Conservation (phyloP, 2,797 vertebrate species). For the Benthosema pterotum region DNA sequence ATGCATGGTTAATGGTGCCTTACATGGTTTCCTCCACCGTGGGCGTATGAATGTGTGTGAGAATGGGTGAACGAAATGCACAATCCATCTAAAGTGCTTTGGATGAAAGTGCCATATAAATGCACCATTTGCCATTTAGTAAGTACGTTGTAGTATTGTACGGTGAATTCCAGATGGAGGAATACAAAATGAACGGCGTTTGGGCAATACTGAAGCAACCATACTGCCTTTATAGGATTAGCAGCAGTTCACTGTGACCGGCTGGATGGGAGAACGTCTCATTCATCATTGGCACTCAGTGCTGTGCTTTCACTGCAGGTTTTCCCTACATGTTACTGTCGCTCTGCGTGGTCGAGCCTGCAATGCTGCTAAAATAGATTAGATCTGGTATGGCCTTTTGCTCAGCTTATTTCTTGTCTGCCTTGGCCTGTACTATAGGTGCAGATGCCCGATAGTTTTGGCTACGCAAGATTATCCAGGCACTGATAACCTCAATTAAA, state of each 20-base stretch:
- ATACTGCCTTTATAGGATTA: slow-evolving; percentile 34
- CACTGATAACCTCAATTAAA: slow-evolving; percentile 49
- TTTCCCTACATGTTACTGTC: slow-evolving; percentile 17
- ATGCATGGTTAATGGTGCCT: too few relatives aligned
- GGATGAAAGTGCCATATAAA: too few relatives aligned
- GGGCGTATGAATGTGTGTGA: too few relatives aligned
- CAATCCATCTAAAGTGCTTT: too few relatives aligned
- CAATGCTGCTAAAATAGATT: slow-evolving; percentile 9
- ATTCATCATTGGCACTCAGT: slow-evolving; percentile 34
- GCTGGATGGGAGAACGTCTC: slow-evolving; percentile 35
- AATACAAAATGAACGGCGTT: too few relatives aligned
- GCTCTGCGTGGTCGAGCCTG: slow-evolving; percentile 22
- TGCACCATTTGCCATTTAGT: too few relatives aligned
- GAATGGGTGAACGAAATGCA: too few relatives aligned
- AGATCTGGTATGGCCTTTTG: slow-evolving; percentile 14
- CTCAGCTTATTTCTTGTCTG: slow-evolving; percentile 5
- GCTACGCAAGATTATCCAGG: too few relatives aligned
- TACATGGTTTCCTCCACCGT: too few relatives aligned
- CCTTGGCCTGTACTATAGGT: background rate
- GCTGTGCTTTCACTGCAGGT: slow-evolving; percentile 26
- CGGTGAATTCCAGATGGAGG: too few relatives aligned
- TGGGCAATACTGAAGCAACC: slow-evolving; percentile 11
- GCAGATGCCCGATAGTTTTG: too few relatives aligned
- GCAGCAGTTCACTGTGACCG: slow-evolving; percentile 16
- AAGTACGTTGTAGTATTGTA: too few relatives aligned